phyloP scores from a whole-genome alignment of 1,140 invertebrate species.

The Cyphomyrmex costatus region DNA sequence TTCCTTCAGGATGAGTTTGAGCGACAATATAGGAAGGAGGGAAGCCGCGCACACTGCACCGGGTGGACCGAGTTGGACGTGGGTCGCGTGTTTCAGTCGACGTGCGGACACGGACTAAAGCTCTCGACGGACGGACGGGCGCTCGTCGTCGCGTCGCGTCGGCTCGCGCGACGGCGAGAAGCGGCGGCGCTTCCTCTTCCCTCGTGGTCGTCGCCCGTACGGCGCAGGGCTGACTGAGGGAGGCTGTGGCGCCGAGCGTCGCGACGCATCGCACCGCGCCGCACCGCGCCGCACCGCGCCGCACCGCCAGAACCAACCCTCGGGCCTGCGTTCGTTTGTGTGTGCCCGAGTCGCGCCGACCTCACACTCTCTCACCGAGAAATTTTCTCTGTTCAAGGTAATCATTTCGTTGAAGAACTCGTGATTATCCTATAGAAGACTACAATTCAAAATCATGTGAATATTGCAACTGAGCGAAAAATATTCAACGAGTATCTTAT shows the following conservation, averaged over 20 bases:
- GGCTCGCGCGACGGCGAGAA: conserved; percentile 69
- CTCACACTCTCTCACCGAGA: not conserved
- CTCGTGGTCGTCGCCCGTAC: conserved; percentile 70
- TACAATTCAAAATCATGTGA: not conserved
- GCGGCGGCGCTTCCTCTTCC: conserved; percentile 71
- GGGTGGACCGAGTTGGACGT: conserved; percentile 15
- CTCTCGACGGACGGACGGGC: conserved; percentile 65
- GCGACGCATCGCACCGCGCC: conserved; percentile 12
- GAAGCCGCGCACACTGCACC: conserved; percentile 33
- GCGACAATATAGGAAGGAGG: conserved; percentile 23
- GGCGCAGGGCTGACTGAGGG: conserved; percentile 73
- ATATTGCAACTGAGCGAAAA: not conserved
- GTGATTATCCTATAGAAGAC: not conserved
- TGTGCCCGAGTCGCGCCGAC: conserved; percentile 45
- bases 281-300: conserved; percentile 15
- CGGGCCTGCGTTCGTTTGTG: conserved; percentile 39
- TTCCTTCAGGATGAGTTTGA: conserved; percentile 8
- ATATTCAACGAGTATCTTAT: not conserved
- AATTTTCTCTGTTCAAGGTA: not conserved
- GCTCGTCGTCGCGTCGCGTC: conserved; percentile 71
- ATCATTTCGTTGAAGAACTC: not conserved
- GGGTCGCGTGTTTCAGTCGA: conserved; percentile 65
- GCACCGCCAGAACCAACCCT: conserved; percentile 35
- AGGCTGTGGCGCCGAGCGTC: conserved; percentile 26
- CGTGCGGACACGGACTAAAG: conserved; percentile 72